phyloP scores from a whole-genome alignment of 2,888 invertebrate genomes.

The Onthophagus sagittarius region DNA sequence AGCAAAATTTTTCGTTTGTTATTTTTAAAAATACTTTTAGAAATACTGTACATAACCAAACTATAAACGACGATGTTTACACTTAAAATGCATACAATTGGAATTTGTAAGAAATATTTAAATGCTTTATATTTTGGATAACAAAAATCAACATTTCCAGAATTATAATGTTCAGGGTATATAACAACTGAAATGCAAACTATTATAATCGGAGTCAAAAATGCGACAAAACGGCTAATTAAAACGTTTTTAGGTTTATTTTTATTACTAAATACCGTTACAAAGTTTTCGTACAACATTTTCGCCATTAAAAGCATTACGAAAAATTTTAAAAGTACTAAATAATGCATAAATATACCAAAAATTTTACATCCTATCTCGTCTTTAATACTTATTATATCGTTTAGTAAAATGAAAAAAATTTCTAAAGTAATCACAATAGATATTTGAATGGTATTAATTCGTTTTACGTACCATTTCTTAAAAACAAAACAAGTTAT shows the following conservation, averaged over 20 bases:
- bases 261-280: conserved; percentile 9
- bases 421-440: conserved; percentile 14
- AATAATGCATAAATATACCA: conserved; percentile 16
- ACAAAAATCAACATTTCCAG: conserved; percentile 18
- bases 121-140: conserved; percentile 14
- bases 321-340: conserved; percentile 12
- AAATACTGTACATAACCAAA: conserved; percentile 7
- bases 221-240: conserved; percentile 4
- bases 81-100: conserved; percentile 5
- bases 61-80: conserved; percentile 14
- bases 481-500: conserved; percentile 9
- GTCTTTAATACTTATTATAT: not conserved
- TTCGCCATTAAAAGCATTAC: conserved; percentile 15
- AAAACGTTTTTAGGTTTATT: conserved; percentile 1
- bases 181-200: conserved; percentile 5
- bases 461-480: conserved; percentile 15
- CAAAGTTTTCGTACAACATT: conserved; percentile 14
- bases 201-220: conserved; percentile 14
- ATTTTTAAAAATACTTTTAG: conserved; percentile 6
- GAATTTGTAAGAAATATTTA: conserved; percentile 12
- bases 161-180: conserved; percentile 12
- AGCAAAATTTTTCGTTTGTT: not conserved
- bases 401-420: conserved; percentile 5
- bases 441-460: conserved; percentile 16
- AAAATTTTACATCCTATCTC: conserved; percentile 2